A percentile compares a stretch with the other conserved stretches of the same genome.
phyloP scores from a whole-genome alignment of 2,888 invertebrate species.

The Pimpla rufipes region DNA sequence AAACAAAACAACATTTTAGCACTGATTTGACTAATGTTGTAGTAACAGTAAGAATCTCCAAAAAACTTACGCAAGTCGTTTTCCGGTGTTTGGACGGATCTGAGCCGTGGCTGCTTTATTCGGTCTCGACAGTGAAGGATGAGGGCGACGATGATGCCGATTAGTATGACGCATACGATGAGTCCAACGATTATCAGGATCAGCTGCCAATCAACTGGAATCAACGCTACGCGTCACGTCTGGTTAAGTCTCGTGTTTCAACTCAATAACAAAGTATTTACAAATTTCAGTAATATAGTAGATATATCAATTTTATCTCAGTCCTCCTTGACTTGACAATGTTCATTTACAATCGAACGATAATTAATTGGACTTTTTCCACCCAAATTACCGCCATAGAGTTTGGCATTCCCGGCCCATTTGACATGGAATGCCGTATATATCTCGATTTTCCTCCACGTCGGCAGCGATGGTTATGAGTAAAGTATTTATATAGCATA shows the following conservation, averaged over 20 bases:
- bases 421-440: too few species aligned
- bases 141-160: constrained; percentile 94
- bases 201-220: constrained; percentile 85
- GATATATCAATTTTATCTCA: neutral
- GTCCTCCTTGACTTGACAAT: neutral
- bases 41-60: constrained; percentile 6
- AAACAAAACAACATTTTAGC: too few species aligned
- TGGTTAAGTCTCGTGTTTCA: constrained; percentile 80
- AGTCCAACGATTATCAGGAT: constrained; percentile 93
- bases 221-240: constrained; percentile 83
- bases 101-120: constrained; percentile 83
- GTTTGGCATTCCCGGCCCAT: too few species aligned
- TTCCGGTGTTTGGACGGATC: constrained; percentile 82
- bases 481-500: too few species aligned
- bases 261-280: constrained; percentile 68
- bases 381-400: neutral
- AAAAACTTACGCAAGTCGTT: constrained; percentile 84
- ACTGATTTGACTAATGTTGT: too few species aligned
- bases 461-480: too few species aligned
- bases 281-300: neutral
- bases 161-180: constrained; percentile 94
- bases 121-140: constrained; percentile 91
- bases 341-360: neutral
- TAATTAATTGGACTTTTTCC: neutral
- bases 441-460: too few species aligned